These are phyloP conservation scores for Andricus quercusramuli DNA, from an alignment of 2,888 invertebrate species.

Conservation along the genomic window DNA sequence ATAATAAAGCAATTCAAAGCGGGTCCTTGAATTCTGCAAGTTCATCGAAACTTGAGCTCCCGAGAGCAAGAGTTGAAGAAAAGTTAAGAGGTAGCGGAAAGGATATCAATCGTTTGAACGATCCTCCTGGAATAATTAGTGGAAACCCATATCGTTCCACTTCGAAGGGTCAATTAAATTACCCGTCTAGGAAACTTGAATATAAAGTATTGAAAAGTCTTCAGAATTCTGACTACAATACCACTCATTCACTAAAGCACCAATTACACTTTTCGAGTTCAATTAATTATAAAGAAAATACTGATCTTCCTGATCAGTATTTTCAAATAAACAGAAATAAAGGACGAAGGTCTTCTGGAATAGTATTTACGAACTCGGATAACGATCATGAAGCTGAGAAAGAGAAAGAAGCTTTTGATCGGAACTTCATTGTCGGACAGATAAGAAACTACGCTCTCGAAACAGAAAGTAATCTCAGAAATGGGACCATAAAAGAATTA, in stretches of 20 bases:
- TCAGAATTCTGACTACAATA: neutral
- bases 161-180: slow-evolving; percentile 8
- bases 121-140: neutral
- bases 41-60: neutral
- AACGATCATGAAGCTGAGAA: neutral
- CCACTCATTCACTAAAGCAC: neutral
- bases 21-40: neutral
- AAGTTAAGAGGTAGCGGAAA: neutral
- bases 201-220: neutral
- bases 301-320: neutral
- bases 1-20: neutral
- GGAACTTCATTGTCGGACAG: slow-evolving; percentile 1
- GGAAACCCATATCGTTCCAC: neutral
- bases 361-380: neutral
- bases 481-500: neutral
- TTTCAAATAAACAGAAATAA: neutral
- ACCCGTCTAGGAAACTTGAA: neutral
- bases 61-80: neutral
- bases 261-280: neutral
- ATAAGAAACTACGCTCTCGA: slow-evolving; percentile 17
- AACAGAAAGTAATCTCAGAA: neutral
- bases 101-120: slow-evolving; percentile 1
- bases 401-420: neutral
- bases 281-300: neutral
- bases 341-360: neutral